Conservation (phyloP, 2,113 vertebrate genomes). For the Takifugu flavidus region DNA sequence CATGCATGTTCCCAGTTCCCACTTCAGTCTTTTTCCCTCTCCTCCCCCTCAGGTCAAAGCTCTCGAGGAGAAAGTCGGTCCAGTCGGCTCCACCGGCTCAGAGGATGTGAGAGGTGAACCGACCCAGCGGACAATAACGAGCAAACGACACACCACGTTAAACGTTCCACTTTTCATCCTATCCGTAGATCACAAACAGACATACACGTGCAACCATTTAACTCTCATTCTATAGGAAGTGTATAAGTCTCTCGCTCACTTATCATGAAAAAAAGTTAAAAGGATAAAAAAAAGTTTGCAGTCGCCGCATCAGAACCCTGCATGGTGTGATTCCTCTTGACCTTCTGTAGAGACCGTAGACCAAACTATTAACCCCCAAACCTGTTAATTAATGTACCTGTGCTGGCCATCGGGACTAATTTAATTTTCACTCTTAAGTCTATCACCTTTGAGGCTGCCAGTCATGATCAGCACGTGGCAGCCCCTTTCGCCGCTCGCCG, state of each 20-base stretch:
- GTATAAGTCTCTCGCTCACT: constrained; percentile 16
- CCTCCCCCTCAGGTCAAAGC: constrained; percentile 82
- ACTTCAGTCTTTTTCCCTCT: neutral
- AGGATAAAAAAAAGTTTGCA: constrained; percentile 38
- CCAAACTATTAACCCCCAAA: constrained; percentile 34
- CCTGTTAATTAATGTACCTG: constrained; percentile 25
- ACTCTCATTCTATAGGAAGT: constrained; percentile 33
- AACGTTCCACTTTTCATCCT: constrained; percentile 42
- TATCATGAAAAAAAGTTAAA: constrained; percentile 21
- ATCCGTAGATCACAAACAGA: constrained; percentile 42
- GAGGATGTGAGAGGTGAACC: constrained; percentile 83
- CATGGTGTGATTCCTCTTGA: constrained; percentile 57
- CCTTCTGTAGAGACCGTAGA: constrained; percentile 39
- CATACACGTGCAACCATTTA: constrained; percentile 43
- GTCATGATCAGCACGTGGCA: constrained; percentile 28
- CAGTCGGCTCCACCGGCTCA: constrained; percentile 77
- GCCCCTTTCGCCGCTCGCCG: constrained; percentile 17
- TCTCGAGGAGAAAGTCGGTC: constrained; percentile 91
- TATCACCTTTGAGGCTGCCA: constrained; percentile 26
- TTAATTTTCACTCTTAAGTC: constrained; percentile 41
- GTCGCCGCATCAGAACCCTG: constrained; percentile 39
- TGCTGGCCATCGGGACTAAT: constrained; percentile 41
- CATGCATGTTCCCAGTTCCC: neutral
- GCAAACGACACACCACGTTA: constrained; percentile 45
- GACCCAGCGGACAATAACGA: constrained; percentile 28